phyloP scores from a whole-genome alignment of 2,888 invertebrate genomes.

The Hemithea aestivaria region DNA sequence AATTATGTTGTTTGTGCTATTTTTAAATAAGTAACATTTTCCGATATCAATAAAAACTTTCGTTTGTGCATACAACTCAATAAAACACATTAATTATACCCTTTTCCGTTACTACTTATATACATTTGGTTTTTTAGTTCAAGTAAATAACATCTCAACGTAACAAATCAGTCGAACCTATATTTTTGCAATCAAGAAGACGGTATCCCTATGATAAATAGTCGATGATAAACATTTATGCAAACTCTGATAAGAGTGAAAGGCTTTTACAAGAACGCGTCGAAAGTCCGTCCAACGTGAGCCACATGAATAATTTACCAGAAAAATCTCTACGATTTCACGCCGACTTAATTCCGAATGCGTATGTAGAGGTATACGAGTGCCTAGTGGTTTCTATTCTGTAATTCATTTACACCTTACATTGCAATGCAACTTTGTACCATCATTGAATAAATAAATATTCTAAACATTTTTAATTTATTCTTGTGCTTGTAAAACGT shows the following conservation, averaged over 20 bases:
- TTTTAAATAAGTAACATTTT: too few relatives aligned
- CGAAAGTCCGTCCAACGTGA: constrained; percentile 71
- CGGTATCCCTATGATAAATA: background rate
- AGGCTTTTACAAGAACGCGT: constrained; percentile 72
- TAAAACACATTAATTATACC: too few relatives aligned
- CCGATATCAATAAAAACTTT: too few relatives aligned
- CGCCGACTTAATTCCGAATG: constrained; percentile 72
- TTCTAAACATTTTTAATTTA: constrained; percentile 14
- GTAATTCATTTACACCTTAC: constrained; percentile 65
- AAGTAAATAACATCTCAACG: too few relatives aligned
- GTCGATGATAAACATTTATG: constrained; percentile 34
- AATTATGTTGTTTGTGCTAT: too few relatives aligned
- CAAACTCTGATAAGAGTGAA: constrained; percentile 71
- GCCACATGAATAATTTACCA: constrained; percentile 79
- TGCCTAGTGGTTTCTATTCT: constrained; percentile 70
- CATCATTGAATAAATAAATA: constrained; percentile 38
- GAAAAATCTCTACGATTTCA: constrained; percentile 79
- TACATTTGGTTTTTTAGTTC: too few relatives aligned
- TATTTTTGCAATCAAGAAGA: too few relatives aligned
- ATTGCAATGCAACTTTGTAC: constrained; percentile 53
- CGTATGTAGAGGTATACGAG: too few relatives aligned
- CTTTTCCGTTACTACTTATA: too few relatives aligned
- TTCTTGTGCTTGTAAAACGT: background rate
- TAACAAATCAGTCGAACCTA: too few relatives aligned
- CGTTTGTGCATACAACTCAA: too few relatives aligned